phyloP scores from a whole-genome alignment of 1,140 invertebrate species.

The Achroia grisella region DNA sequence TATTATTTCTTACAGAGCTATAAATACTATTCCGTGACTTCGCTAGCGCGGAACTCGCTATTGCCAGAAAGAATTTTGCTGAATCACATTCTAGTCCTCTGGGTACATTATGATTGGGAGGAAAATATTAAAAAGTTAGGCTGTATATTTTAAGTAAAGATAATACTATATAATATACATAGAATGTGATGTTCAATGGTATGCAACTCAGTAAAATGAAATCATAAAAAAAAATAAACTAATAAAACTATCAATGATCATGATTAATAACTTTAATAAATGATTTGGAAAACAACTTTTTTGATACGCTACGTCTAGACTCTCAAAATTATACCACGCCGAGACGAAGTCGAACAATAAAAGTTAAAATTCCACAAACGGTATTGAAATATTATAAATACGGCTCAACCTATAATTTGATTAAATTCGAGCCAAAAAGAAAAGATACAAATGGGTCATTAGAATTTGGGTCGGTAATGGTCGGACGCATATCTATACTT shows the following conservation, averaged over 20 bases:
- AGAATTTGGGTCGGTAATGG: slow-evolving; percentile 67
- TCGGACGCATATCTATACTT: slow-evolving; percentile 43
- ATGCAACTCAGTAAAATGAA: no score
- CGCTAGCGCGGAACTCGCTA: no score
- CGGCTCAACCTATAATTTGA: slow-evolving; percentile 70
- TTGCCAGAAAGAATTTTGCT: no score
- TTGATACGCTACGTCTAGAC: slow-evolving; percentile 50
- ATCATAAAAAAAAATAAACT: no score
- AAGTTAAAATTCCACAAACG: slow-evolving; percentile 65
- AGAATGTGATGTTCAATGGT: no score
- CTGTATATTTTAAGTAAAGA: no score
- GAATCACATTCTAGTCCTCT: no score
- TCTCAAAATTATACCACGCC: slow-evolving; percentile 52
- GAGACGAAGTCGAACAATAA: slow-evolving; percentile 62
- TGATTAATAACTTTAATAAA: slow-evolving; percentile 18
- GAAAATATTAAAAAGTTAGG: no score
- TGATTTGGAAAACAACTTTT: slow-evolving; percentile 6
- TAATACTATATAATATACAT: no score
- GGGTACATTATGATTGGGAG: no score
- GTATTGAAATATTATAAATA: slow-evolving; percentile 71
- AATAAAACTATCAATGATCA: slow-evolving; percentile 7
- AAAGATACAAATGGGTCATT: slow-evolving; percentile 65
- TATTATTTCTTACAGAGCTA: no score
- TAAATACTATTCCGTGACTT: no score
- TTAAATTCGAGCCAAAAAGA: slow-evolving; percentile 66